Conservation (phyloP, 2,797 vertebrate species). For the Lepus townsendii region DNA sequence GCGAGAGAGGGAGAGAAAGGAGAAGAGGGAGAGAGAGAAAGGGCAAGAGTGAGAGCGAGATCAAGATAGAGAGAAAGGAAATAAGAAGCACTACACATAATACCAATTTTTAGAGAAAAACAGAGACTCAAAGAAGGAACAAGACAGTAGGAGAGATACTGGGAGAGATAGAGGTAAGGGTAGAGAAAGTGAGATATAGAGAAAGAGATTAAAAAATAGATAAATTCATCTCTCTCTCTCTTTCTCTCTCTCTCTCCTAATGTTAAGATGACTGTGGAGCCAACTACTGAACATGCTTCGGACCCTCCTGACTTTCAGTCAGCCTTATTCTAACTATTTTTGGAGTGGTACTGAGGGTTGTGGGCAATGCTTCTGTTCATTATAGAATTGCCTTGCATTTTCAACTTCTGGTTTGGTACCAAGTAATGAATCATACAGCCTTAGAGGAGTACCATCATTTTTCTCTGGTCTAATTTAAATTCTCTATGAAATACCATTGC, state of each 20-base stretch:
- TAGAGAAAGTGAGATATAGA: not conserved
- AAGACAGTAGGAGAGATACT: not conserved
- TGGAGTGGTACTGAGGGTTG: conserved; percentile 24
- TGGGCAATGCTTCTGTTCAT: conserved; percentile 45
- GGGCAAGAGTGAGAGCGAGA: too few species aligned
- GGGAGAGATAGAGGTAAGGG: not conserved
- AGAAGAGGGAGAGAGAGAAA: not conserved
- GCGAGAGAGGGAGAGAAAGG: not conserved
- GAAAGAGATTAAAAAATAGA: not conserved
- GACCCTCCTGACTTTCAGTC: conserved; percentile 47
- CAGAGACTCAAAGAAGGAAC: not conserved
- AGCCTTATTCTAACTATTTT: conserved; percentile 56
- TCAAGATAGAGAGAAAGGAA: too few species aligned
- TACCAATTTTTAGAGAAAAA: not conserved
- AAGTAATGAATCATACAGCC: conserved; percentile 73
- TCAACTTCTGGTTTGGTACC: conserved; percentile 64
- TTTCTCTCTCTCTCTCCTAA: too few species aligned
- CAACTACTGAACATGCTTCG: not conserved
- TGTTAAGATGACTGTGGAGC: not conserved
- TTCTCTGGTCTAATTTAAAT: conserved; percentile 79
- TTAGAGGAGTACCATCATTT: conserved; percentile 69
- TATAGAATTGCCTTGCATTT: conserved; percentile 71
- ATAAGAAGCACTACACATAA: not conserved
- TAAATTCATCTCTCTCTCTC: too few species aligned
- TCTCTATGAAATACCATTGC: conserved; percentile 75